These are phyloP conservation scores for Mystacornis crossleyi DNA, from an alignment of 2,113 vertebrate species.

Conservation along the genomic window DNA sequence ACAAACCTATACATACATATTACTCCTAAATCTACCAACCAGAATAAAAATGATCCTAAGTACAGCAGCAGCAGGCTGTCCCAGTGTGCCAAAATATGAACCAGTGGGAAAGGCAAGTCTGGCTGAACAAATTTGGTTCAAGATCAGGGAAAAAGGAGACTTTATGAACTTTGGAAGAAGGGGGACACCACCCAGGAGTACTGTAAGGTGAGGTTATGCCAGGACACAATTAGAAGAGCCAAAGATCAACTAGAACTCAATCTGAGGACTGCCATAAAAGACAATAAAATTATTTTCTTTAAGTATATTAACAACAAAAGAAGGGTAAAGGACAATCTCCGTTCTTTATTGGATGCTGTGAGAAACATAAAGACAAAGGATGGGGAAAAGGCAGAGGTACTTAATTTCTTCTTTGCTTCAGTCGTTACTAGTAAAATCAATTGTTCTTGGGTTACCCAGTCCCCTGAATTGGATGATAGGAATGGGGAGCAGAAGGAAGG, in stretches of 20 bases:
- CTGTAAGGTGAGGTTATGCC: neutral
- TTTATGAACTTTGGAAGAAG: neutral
- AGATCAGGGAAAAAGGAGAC: neutral
- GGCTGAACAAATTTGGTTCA: neutral
- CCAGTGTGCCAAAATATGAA: neutral
- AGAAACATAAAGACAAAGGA: neutral
- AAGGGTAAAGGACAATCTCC: neutral
- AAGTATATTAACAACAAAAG: neutral
- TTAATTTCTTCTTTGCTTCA: neutral
- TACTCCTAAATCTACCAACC: neutral
- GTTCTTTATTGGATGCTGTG: neutral
- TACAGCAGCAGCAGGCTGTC: fast-evolving
- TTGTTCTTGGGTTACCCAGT: fast-evolving
- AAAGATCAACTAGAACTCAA: neutral
- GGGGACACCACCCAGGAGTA: neutral
- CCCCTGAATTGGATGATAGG: neutral
- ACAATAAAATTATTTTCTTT: neutral
- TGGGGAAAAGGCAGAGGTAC: neutral
- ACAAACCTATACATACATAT: neutral
- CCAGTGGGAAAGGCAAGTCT: fast-evolving
- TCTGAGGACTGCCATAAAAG: neutral
- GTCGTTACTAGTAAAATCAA: neutral
- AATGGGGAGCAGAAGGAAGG: neutral
- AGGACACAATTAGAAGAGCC: neutral
- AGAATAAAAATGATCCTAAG: neutral